Conservation (phyloP, 64 coral and sea anemone genomes). For the Hydrozoanthus tunicans region DNA sequence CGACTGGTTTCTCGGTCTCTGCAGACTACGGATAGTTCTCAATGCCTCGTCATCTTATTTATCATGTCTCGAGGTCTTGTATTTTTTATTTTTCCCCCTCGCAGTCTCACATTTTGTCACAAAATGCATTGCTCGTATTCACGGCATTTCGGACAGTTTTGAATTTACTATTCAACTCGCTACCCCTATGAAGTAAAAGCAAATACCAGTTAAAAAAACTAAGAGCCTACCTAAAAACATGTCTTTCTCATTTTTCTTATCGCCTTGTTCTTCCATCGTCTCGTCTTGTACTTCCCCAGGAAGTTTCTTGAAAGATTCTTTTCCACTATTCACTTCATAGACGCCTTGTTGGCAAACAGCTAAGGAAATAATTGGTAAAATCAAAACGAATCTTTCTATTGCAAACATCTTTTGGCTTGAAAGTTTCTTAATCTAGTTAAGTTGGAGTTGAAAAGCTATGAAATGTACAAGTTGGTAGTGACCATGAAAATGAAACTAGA, state of each 20-base stretch:
- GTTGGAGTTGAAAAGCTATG: background rate
- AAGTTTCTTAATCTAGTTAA: background rate
- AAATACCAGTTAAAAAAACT: background rate
- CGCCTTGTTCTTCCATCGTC: background rate
- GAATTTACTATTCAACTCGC: background rate
- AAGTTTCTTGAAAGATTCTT: background rate
- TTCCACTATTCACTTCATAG: slow-evolving; percentile 1
- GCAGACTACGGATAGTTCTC: too few relatives aligned
- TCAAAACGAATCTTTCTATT: background rate
- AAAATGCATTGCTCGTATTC: too few relatives aligned
- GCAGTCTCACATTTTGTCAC: too few relatives aligned
- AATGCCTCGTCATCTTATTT: too few relatives aligned
- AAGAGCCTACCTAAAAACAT: slow-evolving; percentile 41
- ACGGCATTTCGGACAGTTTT: background rate
- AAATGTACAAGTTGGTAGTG: background rate
- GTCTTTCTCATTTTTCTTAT: slow-evolving; percentile 35
- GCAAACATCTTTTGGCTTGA: background rate
- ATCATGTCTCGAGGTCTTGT: too few relatives aligned
- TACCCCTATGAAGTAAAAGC: too few relatives aligned
- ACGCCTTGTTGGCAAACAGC: slow-evolving; percentile 1
- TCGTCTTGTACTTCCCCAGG: background rate
- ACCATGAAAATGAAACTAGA: background rate
- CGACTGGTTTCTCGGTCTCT: too few relatives aligned
- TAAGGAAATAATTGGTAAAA: background rate
- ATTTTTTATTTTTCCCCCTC: too few relatives aligned